Evolutionary conservation across 2,888 invertebrate genomes (phyloP), one percentile per base, ranked within the genome.

Genomic region (Bombyx huttoni): DNA sequence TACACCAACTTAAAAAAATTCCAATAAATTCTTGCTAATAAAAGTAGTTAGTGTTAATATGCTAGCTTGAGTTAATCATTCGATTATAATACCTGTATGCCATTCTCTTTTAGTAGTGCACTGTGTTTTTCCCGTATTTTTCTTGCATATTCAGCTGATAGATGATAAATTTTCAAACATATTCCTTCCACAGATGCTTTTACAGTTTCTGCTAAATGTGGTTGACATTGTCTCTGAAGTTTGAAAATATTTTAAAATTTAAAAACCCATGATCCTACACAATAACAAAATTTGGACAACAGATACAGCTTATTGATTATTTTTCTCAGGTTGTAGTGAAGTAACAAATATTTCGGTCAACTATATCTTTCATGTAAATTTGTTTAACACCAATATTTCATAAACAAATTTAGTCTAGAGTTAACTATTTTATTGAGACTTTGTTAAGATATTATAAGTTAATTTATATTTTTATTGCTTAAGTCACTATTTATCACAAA

Each of bases 171-270:
- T 87, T 98, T 98, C 52, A 93, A 89, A 77, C 98, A 98, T 60
- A 98, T 96, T 46, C 97, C 96, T 85, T 98, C 98, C 6, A 98
- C 98, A 10, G 97, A 98, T 45, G 92, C 92, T 80, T 97, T 97
- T 0, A 98, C 98, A 0, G 98, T 97, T 79, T 97, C 97, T 8
- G 96, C 95, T 53, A 98, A 89, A 82, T 98, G 98, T 5, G 98
- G 98, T 78, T 98, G 98, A 78, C 98, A 98, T 76, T 98, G 98
- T 50, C 96, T 92, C 90, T 91, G 78, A 55, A 87, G 82, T 53
- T 59, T 59, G 53, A 57, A 24, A 34, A 58, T 40, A 13, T 48
- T 34, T 14, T 35, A 13, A 33, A 40, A 50, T 51, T 24, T 7
- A 50, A 12, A 49, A 50, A 49, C 34, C 14, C 46, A 24, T 47